These are phyloP conservation scores for Aselliscus stoliczkanus DNA, from an alignment of 2,797 vertebrate species.

Conservation along the genomic window DNA sequence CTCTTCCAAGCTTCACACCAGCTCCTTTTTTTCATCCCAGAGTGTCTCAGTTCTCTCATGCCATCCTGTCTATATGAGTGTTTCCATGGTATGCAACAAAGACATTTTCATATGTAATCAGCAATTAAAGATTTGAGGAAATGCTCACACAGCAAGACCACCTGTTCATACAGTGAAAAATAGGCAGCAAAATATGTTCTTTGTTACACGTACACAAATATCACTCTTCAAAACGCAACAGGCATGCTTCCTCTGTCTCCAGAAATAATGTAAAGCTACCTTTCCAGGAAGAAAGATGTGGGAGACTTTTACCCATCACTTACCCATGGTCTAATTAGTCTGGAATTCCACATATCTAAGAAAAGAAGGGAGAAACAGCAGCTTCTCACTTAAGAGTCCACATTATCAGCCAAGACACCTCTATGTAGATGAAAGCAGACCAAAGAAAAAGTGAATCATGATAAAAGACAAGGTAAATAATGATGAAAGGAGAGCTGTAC, in stretches of 20 bases:
- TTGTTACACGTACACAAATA: conserved; percentile 3
- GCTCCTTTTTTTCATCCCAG: not conserved
- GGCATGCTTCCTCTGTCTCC: not conserved
- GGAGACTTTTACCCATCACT: not conserved
- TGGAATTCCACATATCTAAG: not conserved
- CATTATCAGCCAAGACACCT: not conserved
- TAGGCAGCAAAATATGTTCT: conserved; percentile 31
- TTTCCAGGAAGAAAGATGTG: not conserved
- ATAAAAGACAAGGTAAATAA: not conserved
- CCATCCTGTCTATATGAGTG: not conserved
- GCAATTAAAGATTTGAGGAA: not conserved
- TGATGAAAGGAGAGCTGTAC: not conserved
- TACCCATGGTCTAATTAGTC: not conserved
- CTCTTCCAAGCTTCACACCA: not conserved
- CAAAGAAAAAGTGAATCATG: not conserved
- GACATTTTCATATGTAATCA: not conserved
- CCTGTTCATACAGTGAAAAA: conserved; percentile 14
- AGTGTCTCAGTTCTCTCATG: not conserved
- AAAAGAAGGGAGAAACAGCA: not conserved
- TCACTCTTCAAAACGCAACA: conserved; percentile 33
- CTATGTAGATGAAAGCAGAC: not conserved
- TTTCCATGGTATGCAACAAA: not conserved
- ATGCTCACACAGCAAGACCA: not conserved
- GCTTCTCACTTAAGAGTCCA: not conserved
- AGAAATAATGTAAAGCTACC: not conserved